Conservation (phyloP, 2,113 vertebrate genomes). For the Ceyx melanurus region DNA sequence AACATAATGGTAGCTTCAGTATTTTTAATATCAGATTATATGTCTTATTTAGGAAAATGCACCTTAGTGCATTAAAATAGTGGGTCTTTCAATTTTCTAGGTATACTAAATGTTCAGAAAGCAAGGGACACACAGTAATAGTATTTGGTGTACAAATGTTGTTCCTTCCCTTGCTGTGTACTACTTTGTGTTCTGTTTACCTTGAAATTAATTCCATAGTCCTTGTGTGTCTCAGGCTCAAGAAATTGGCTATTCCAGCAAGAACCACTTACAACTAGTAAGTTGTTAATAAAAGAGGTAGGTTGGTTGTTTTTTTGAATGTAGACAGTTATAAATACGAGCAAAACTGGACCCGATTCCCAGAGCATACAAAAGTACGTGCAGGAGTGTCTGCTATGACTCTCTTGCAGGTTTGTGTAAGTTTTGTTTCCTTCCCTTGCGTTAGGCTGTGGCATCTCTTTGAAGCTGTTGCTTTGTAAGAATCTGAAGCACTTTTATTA, state of each 20-base stretch:
- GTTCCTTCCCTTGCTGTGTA: background rate
- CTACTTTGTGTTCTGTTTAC: background rate
- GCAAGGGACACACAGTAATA: background rate
- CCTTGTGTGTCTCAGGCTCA: background rate
- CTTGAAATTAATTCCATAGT: background rate
- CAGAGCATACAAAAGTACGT: background rate
- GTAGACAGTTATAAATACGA: background rate
- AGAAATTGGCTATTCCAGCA: background rate
- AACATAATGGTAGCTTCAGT: background rate
- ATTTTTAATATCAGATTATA: background rate
- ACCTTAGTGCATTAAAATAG: background rate
- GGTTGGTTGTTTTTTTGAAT: background rate
- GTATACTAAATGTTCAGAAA: background rate
- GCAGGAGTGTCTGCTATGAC: background rate
- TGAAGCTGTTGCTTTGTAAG: background rate
- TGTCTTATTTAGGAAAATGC: background rate
- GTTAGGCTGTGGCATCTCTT: background rate
- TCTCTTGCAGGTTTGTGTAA: background rate
- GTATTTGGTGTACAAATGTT: background rate
- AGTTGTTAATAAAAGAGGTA: background rate
- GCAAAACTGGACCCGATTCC: background rate
- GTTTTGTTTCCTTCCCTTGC: fast-evolving
- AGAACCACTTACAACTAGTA: background rate
- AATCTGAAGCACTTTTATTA: background rate
- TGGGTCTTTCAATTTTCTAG: background rate